phyloP scores from a whole-genome alignment of 1,140 invertebrate genomes.

The Fopius arisanus region DNA sequence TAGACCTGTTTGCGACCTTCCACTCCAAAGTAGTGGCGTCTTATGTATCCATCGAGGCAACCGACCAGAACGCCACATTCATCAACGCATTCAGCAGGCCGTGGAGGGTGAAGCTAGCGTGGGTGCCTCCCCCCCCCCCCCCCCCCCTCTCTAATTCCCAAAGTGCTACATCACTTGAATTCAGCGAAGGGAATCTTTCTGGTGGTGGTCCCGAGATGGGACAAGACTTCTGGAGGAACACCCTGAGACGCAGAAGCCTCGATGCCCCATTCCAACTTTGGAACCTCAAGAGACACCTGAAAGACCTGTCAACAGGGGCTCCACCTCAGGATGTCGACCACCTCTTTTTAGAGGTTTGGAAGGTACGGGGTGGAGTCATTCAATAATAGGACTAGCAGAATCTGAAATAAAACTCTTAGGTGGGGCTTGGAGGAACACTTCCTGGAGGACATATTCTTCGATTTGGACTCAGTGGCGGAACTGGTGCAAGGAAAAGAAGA shows the following conservation, averaged over 20 bases:
- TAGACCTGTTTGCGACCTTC: constrained; percentile 33
- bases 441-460: constrained; percentile 17
- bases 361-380: constrained; percentile 32
- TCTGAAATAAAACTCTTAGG: constrained; percentile 25
- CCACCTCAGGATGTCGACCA: constrained; percentile 17
- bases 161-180: constrained; percentile 39
- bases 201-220: neutral
- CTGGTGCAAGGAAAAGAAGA: neutral
- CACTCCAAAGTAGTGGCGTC: constrained; percentile 21
- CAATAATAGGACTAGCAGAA: constrained; percentile 4
- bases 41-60: constrained; percentile 23
- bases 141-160: constrained; percentile 39
- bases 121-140: constrained; percentile 31
- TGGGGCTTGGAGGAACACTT: constrained; percentile 33
- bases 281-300: constrained; percentile 13
- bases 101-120: constrained; percentile 19
- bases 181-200: constrained; percentile 34
- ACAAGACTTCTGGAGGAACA: constrained; percentile 1
- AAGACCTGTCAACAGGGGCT: constrained; percentile 26
- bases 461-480: constrained; percentile 28
- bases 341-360: neutral
- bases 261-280: neutral
- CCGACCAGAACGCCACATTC: constrained; percentile 16
- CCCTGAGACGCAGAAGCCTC: neutral
- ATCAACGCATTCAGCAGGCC: constrained; percentile 18